Evolutionary conservation across 1,140 invertebrate genomes (phyloP).

Genomic region (Panulirus ornatus): DNA sequence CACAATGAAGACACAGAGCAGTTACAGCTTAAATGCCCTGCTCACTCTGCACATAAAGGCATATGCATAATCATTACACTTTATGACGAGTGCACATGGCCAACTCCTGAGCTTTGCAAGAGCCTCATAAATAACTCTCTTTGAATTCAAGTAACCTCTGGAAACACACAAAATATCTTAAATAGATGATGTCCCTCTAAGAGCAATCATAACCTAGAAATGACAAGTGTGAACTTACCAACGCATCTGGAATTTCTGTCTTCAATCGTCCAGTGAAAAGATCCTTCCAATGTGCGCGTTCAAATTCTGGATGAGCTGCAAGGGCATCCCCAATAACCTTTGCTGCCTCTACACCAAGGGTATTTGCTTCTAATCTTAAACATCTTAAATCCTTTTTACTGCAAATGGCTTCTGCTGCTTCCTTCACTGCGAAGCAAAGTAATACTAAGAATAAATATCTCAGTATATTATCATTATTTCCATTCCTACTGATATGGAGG

Average conservation of each 20-base stretch:
- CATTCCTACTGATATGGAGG: background rate
- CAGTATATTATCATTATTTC: constrained; percentile 9
- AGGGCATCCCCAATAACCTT: constrained; percentile 90
- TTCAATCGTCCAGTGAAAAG: constrained; percentile 97
- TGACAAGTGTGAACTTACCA: constrained; percentile 80
- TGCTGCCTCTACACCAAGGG: constrained; percentile 92
- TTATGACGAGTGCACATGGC: no score
- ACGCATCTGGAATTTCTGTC: constrained; percentile 94
- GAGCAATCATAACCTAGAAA: no score
- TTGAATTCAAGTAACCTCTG: no score
- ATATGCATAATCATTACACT: no score
- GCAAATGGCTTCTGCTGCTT: constrained; percentile 83
- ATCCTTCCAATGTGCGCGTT: constrained; percentile 94
- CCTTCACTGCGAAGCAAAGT: constrained; percentile 80
- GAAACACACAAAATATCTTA: no score
- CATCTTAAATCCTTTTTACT: constrained; percentile 82
- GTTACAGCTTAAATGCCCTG: no score
- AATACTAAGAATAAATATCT: constrained; percentile 1
- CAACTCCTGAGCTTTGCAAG: no score
- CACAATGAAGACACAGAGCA: no score
- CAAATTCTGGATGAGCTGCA: constrained; percentile 86
- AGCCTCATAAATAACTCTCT: no score
- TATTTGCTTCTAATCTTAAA: constrained; percentile 94
- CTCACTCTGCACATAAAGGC: no score
- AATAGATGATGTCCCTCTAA: no score